phyloP scores from a whole-genome alignment of 1,140 invertebrate species.

The Drosophila kurseongensis region DNA sequence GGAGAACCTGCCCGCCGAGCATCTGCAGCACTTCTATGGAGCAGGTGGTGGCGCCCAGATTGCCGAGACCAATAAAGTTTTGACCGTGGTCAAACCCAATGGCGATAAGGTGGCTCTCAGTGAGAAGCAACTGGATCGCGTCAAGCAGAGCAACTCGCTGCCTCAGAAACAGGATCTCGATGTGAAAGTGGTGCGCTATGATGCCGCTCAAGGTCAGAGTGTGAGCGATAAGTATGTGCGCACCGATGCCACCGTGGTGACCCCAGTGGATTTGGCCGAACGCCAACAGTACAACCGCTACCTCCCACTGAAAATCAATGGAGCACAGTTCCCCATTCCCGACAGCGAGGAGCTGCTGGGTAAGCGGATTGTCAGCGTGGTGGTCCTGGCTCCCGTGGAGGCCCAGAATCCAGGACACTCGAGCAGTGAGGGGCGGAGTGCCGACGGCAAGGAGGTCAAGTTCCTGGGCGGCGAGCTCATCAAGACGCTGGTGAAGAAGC shows the following conservation, averaged over 20 bases:
- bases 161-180: conserved; percentile 88
- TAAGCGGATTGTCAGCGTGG: conserved; percentile 91
- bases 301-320: conserved; percentile 92
- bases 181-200: conserved; percentile 93
- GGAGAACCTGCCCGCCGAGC: conserved; percentile 93
- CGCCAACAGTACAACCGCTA: conserved; percentile 92
- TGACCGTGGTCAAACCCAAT: conserved; percentile 87
- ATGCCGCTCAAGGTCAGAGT: conserved; percentile 90
- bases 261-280: conserved; percentile 90
- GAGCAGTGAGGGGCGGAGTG: conserved; percentile 64
- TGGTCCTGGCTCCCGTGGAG: conserved; percentile 92
- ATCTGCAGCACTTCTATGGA: conserved; percentile 92
- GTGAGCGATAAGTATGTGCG: conserved; percentile 90
- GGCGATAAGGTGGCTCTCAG: conserved; percentile 86
- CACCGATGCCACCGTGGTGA: conserved; percentile 89
- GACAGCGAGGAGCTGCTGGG: conserved; percentile 90
- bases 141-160: conserved; percentile 82
- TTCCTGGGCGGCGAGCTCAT: conserved; percentile 89
- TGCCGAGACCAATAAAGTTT: conserved; percentile 88
- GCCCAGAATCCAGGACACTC: conserved; percentile 81
- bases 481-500: conserved; percentile 90
- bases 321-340: conserved; percentile 92
- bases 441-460: conserved; percentile 86
- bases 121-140: conserved; percentile 85
- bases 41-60: conserved; percentile 90